phyloP scores from a whole-genome alignment of 2,888 invertebrate species.

The Caenorhabditis imperialis region DNA sequence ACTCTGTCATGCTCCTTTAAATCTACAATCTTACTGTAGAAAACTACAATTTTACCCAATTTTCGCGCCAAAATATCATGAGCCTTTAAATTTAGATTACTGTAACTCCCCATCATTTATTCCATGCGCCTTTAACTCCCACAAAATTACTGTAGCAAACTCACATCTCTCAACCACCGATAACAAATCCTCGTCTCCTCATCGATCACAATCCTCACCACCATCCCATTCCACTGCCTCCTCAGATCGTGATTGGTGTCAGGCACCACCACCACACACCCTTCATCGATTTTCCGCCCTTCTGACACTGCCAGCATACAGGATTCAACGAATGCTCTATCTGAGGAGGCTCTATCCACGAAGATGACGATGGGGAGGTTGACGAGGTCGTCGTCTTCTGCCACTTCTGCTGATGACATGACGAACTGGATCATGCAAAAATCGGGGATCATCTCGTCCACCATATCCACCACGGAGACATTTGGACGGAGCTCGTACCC shows the following conservation, averaged over 20 bases:
- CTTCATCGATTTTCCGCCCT: constrained; percentile 42
- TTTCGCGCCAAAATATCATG: too few species aligned
- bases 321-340: constrained; percentile 30
- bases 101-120: background rate
- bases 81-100: too few species aligned
- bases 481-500: constrained; percentile 30
- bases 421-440: constrained; percentile 28
- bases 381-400: constrained; percentile 26
- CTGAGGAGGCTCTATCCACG: constrained; percentile 25
- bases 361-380: constrained; percentile 43
- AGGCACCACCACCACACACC: constrained; percentile 44
- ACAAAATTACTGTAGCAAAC: too few species aligned
- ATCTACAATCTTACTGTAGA: too few species aligned
- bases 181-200: constrained; percentile 53
- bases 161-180: constrained; percentile 32
- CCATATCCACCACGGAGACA: background rate
- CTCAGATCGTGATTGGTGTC: constrained; percentile 24
- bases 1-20: too few species aligned
- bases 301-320: constrained; percentile 45
- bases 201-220: constrained; percentile 44
- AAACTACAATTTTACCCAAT: too few species aligned
- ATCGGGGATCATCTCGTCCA: constrained; percentile 19
- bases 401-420: constrained; percentile 12
- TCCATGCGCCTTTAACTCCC: background rate
- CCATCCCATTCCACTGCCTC: constrained; percentile 47